Conservation (phyloP, 2,888 invertebrate species). For the Chrysotoxum bicinctum region DNA sequence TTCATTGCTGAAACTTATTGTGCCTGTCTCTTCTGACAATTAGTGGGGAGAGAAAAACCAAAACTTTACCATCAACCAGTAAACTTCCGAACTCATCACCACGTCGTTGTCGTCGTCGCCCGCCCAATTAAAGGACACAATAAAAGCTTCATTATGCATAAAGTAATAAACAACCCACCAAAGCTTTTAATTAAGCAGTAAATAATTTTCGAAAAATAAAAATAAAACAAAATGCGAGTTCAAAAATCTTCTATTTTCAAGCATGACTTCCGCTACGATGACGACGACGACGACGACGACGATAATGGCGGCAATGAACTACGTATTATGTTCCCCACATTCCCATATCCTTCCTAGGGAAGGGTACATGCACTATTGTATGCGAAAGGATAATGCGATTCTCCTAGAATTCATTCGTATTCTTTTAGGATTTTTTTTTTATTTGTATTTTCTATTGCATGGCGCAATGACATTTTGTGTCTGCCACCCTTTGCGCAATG, state of each 20-base stretch:
- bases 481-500: conserved; percentile 29
- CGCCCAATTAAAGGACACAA: conserved; percentile 37
- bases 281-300: conserved; percentile 6
- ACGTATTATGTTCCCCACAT: conserved; percentile 14
- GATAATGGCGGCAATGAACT: conserved; percentile 33
- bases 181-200: conserved; percentile 58
- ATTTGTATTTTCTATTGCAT: background rate
- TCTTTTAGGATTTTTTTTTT: conserved; percentile 9
- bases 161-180: conserved; percentile 57
- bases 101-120: background rate
- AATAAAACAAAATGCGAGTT: conserved; percentile 33
- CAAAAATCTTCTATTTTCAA: conserved; percentile 49
- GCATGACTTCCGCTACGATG: conserved; percentile 6
- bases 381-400: conserved; percentile 12
- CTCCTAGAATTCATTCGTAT: conserved; percentile 20
- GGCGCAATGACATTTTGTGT: conserved; percentile 36
- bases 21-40: conserved; percentile 22
- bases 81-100: conserved; percentile 15
- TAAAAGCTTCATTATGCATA: conserved; percentile 42
- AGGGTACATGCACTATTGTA: background rate
- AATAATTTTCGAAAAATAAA: conserved; percentile 22
- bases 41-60: background rate
- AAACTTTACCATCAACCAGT: conserved; percentile 28
- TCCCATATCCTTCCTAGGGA: background rate
- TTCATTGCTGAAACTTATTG: conserved; percentile 31